A percentile compares a stretch with the other conserved stretches of the same genome.
phyloP scores from a whole-genome alignment of 1,140 invertebrate genomes.

The Plodia interpunctella region DNA sequence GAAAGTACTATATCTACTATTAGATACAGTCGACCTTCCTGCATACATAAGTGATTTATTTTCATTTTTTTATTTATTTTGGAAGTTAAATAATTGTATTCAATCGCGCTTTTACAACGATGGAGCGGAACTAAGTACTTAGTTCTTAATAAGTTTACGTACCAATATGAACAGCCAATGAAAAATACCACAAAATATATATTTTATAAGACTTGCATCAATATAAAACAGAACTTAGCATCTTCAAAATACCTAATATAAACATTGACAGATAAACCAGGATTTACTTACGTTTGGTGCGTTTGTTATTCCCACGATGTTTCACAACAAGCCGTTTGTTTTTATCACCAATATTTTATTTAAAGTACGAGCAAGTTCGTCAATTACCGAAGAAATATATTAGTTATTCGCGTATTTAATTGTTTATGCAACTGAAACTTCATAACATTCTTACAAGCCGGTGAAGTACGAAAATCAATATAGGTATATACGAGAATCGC shows the following conservation, averaged over 20 bases:
- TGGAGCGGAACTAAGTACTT: too few relatives aligned
- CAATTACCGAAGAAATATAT: conserved; percentile 10
- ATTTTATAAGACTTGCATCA: too few relatives aligned
- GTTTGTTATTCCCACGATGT: conserved; percentile 32
- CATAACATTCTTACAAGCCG: conserved; percentile 59
- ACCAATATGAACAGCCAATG: too few relatives aligned
- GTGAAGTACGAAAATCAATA: conserved; percentile 73
- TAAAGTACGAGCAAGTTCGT: background rate
- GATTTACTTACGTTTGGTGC: conserved; percentile 27
- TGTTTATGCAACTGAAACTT: conserved; percentile 42
- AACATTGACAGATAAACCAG: conserved; percentile 4
- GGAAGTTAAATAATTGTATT: too few relatives aligned
- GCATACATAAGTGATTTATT: too few relatives aligned
- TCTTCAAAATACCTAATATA: background rate
- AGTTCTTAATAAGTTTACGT: too few relatives aligned
- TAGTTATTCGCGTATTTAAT: conserved; percentile 14
- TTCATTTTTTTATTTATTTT: too few relatives aligned
- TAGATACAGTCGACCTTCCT: too few relatives aligned
- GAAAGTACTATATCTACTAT: too few relatives aligned
- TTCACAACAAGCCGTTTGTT: conserved; percentile 17
- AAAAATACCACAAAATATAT: too few relatives aligned
- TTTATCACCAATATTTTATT: background rate
- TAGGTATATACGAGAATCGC: conserved; percentile 46
- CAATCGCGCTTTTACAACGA: too few relatives aligned
- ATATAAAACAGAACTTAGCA: background rate